Conservation (phyloP, 1,140 invertebrate species). For the Anoplolepis gracilipes region DNA sequence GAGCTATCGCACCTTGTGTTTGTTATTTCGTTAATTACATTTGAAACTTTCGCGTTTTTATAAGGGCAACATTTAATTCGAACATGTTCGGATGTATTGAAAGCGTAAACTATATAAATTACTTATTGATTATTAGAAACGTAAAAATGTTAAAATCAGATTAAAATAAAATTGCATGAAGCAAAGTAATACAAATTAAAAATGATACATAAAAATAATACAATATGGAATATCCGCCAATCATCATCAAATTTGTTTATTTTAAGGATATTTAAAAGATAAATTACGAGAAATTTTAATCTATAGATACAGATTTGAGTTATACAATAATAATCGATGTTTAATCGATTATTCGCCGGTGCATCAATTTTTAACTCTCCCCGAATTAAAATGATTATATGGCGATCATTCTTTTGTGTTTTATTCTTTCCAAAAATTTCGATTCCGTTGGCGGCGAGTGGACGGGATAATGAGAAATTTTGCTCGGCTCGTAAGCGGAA, state of each 20-base stretch:
- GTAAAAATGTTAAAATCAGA: constrained; percentile 9
- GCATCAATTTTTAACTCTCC: neutral
- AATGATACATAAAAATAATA: neutral
- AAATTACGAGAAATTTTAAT: neutral
- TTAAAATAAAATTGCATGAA: neutral
- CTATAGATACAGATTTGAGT: neutral
- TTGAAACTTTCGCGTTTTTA: constrained; percentile 2
- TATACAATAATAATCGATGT: neutral
- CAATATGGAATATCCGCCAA: no score
- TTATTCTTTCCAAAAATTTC: constrained; percentile 30
- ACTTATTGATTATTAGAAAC: neutral
- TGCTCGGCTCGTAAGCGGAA: constrained; percentile 37
- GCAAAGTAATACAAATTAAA: neutral
- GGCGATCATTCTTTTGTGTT: constrained; percentile 31
- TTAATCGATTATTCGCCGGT: neutral
- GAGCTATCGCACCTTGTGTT: neutral
- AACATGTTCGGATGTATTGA: constrained; percentile 8
- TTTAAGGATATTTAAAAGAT: no score
- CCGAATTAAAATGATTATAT: neutral
- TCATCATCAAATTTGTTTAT: no score
- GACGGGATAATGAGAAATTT: constrained; percentile 57
- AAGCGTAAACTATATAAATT: constrained; percentile 39
- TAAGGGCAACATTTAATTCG: neutral
- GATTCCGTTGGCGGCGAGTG: constrained; percentile 46
- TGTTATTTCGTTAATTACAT: constrained; percentile 44